Base-by-base conservation (phyloP, 2,113 vertebrate genomes). In the Shinisaurus crocodilurus region DNA sequence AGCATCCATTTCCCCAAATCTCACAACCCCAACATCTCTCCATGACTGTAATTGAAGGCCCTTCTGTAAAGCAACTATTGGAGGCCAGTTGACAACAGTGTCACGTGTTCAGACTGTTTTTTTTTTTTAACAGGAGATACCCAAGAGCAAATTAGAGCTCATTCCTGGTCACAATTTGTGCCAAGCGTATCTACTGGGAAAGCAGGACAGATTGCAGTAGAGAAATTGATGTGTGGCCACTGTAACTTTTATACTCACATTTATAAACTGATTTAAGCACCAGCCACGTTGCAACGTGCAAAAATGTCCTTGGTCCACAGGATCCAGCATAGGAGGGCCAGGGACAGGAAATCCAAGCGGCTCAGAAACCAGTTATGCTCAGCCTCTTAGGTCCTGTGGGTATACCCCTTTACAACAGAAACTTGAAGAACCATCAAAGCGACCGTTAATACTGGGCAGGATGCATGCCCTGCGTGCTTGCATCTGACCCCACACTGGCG, bases 251-350 rank as follows among this genome's bases (percentile, higher is more conserved):
- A 43, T 15, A 29, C 5, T 8, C 2, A 27, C 16, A 32, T 45
- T 67, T 85, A 27, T 32, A 43, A 69, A 85, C 40, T 13, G 37
- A 16, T 45, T 69, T 45, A 32, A 85, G 45, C 25, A 29, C 9
- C 50, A 50, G 16, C 76, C 76, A 9, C 32, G 45, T 45, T 45
- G 40, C 23, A 40, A 77, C 18, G 27, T 32, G 3, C 40, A 3
- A 48, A 18, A 29, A 79, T 15, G 27, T 27, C 45, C 43, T 48
- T 13, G 25, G 76, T 32, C n/a, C 37, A 76, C 40, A 8, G 43
- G 37, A 76, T 20, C 74, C 23, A 7, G 45, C n/a, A 37, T 48
- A 6, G 43, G 76, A 27, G 48, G 96, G 97, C 82, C 95, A 96
- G 45, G 40, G 20, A 86, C 20, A 54, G 50, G 12, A 87, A 76